Evolutionary conservation across 2,888 invertebrate species (phyloP).

Genomic region (Bursaphelenchus okinawaensis): DNA sequence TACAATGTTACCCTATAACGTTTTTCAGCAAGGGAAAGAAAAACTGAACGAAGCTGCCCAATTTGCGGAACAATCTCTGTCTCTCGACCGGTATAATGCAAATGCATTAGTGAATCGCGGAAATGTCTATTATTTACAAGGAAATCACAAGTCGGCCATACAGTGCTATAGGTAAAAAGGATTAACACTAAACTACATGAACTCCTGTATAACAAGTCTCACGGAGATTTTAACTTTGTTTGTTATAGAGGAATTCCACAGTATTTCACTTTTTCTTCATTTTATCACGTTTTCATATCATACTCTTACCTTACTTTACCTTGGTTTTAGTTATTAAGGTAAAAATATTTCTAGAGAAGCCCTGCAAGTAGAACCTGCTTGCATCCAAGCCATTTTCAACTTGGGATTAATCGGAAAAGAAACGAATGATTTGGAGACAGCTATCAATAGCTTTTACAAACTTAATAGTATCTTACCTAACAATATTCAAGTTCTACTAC

Average conservation of each 20-base stretch:
- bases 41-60: constrained; percentile 68
- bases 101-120: constrained; percentile 73
- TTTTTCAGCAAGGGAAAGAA: constrained; percentile 70
- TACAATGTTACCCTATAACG: too few relatives aligned
- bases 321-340: not conserved
- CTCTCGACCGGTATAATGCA: constrained; percentile 73
- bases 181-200: constrained; percentile 8
- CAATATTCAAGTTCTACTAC: constrained; percentile 72
- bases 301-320: not conserved
- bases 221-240: not conserved
- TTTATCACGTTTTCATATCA: not conserved
- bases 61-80: constrained; percentile 71
- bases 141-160: constrained; percentile 53
- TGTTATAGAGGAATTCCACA: too few relatives aligned
- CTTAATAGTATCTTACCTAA: constrained; percentile 69
- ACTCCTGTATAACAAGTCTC: not conserved
- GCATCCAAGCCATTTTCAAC: constrained; percentile 63
- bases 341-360: constrained; percentile 64
- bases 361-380: constrained; percentile 73
- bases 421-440: constrained; percentile 69
- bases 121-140: constrained; percentile 71
- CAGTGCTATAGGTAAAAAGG: constrained; percentile 36
- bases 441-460: constrained; percentile 71
- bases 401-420: constrained; percentile 67
- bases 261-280: not conserved